Evolutionary conservation across 2,797 vertebrate species (phyloP).

Genomic region (Enteromius thamalakanensis): DNA sequence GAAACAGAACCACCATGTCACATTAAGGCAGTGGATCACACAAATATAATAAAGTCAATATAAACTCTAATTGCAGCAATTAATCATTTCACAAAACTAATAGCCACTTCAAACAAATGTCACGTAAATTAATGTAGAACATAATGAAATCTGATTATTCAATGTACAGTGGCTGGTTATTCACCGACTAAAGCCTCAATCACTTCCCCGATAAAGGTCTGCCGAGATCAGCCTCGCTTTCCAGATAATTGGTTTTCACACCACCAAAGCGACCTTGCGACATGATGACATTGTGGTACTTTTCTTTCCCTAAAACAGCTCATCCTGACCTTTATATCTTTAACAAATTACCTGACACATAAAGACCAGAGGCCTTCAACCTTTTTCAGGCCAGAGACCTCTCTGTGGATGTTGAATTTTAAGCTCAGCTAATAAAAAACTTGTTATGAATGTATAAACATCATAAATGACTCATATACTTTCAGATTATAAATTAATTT

Average conservation of each 20-base stretch:
- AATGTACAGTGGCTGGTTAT: conserved; percentile 22
- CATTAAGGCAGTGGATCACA: conserved; percentile 18
- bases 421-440: background rate
- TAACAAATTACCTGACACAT: conserved; percentile 32
- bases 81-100: conserved; percentile 35
- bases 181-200: conserved; percentile 26
- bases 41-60: conserved; percentile 37
- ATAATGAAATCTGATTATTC: conserved; percentile 41
- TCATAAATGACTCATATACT: background rate
- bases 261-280: conserved; percentile 17
- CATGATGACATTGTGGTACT: conserved; percentile 21
- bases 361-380: conserved; percentile 12
- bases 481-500: background rate
- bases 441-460: conserved; percentile 8
- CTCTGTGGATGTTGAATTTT: conserved; percentile 17
- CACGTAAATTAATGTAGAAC: conserved; percentile 34
- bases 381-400: conserved; percentile 3
- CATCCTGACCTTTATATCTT: conserved; percentile 30
- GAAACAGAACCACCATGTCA: conserved; percentile 34
- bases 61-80: conserved; percentile 38
- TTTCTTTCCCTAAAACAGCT: conserved; percentile 30
- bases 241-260: conserved; percentile 40
- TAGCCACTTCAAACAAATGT: conserved; percentile 29
- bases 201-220: conserved; percentile 19
- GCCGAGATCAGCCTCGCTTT: conserved; percentile 31